These are phyloP conservation scores for Drosophila mayaguana DNA, from an alignment of 2,888 invertebrate species.

Conservation along the genomic window DNA sequence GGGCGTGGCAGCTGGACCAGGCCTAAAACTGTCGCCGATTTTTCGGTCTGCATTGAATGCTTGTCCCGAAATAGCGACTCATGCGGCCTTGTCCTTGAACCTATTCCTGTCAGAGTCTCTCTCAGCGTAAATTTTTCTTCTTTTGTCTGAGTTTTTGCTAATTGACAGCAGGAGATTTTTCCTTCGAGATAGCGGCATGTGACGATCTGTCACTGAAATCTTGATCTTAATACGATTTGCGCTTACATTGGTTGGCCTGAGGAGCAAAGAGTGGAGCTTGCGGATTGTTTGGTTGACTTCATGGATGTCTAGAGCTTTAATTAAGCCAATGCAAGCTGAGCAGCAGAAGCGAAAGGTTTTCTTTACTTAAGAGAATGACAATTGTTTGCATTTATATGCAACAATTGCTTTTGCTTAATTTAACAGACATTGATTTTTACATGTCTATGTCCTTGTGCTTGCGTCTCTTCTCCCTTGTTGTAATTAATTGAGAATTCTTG, in stretches of 20 bases:
- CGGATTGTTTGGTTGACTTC: neutral
- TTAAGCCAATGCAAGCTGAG: neutral
- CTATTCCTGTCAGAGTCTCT: neutral
- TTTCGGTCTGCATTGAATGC: constrained; percentile 36
- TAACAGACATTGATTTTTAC: neutral
- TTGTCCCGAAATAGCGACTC: constrained; percentile 22
- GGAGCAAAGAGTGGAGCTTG: neutral
- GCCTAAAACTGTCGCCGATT: constrained; percentile 53
- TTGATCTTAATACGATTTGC: neutral
- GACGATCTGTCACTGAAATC: neutral
- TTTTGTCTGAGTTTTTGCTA: constrained; percentile 48
- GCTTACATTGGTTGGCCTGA: neutral
- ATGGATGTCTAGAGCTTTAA: neutral
- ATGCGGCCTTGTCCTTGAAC: constrained; percentile 20
- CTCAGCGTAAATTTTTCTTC: neutral
- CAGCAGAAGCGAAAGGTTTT: neutral
- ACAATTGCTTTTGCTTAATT: neutral
- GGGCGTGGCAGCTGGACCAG: constrained; percentile 18
- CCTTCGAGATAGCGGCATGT: constrained; percentile 16
- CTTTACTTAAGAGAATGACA: neutral
- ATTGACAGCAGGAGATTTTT: constrained; percentile 64
- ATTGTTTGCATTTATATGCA: neutral
- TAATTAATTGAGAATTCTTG: neutral
- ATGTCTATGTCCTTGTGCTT: neutral
- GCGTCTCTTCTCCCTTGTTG: neutral